A percentile compares a stretch with the other conserved stretches of the same genome.
Conservation (phyloP, 2,797 vertebrate species). For the Champsocephalus gunnari region DNA sequence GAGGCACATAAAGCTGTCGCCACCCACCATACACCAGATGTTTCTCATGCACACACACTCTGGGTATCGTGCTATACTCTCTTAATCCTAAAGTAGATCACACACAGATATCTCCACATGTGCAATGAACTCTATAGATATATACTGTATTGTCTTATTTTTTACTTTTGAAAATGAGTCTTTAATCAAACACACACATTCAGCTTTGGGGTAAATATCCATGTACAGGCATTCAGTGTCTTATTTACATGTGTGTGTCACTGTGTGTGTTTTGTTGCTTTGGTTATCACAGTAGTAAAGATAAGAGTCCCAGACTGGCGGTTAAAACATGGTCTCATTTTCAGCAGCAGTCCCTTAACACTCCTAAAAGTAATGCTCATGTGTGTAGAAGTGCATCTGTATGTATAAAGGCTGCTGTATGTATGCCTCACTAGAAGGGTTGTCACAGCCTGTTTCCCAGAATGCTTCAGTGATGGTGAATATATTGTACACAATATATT, state of each 20-base stretch:
- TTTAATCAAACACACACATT: constrained; percentile 19
- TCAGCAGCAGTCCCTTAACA: constrained; percentile 64
- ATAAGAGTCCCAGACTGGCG: constrained; percentile 73
- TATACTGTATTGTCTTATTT: constrained; percentile 15
- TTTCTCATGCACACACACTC: constrained; percentile 76
- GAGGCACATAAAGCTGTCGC: constrained; percentile 86
- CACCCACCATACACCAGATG: constrained; percentile 87
- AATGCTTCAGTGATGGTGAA: constrained; percentile 49
- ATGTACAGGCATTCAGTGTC: constrained; percentile 26
- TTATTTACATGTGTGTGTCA: constrained; percentile 47
- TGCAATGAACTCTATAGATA: constrained; percentile 34
- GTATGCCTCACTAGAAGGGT: constrained; percentile 52
- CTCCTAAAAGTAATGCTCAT: constrained; percentile 67
- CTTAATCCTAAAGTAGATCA: constrained; percentile 33
- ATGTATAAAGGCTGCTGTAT: constrained; percentile 53
- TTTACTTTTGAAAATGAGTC: constrained; percentile 15
- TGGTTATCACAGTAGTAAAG: constrained; percentile 73
- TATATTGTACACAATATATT: constrained; percentile 22
- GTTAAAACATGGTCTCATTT: constrained; percentile 74
- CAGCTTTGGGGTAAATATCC: background rate
- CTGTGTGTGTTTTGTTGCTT: constrained; percentile 53
- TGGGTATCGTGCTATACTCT: constrained; percentile 52
- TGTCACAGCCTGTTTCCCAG: constrained; percentile 49
- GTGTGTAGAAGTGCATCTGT: constrained; percentile 52
- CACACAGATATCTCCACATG: constrained; percentile 51